Percentiles rank a stretch among this genome's conserved stretches.
These are phyloP conservation scores for Tanytarsus gracilentus DNA, from an alignment of 2,888 invertebrate species.

Conservation along the genomic window DNA sequence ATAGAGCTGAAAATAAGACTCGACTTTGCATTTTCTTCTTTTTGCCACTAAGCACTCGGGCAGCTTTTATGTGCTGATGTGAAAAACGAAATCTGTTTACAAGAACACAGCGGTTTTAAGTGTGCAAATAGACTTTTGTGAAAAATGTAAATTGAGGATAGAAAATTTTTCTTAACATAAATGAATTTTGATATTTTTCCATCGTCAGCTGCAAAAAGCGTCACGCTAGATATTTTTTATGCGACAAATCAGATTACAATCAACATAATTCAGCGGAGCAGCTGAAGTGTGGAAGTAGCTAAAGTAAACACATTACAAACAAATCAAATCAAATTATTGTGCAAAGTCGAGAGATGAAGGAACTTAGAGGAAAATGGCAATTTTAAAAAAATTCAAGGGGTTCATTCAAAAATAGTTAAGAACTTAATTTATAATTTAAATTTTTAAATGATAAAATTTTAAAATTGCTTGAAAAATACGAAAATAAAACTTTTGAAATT, in stretches of 20 bases:
- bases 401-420: too few relatives aligned
- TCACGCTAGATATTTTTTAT: not conserved
- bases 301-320: slow-evolving; percentile 17
- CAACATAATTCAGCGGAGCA: not conserved
- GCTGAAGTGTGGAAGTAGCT: not conserved
- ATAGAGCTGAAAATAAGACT: not conserved
- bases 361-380: not conserved
- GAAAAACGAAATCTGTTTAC: slow-evolving; percentile 6
- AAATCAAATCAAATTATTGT: slow-evolving; percentile 22
- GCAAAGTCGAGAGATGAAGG: not conserved
- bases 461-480: too few relatives aligned
- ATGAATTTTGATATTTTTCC: slow-evolving; percentile 6
- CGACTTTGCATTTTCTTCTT: not conserved
- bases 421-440: too few relatives aligned
- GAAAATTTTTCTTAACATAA: slow-evolving; percentile 6
- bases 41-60: not conserved
- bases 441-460: too few relatives aligned
- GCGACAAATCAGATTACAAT: slow-evolving; percentile 20
- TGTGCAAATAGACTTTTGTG: not conserved
- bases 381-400: not conserved
- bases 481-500: too few relatives aligned
- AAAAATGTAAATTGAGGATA: not conserved
- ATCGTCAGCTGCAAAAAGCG: not conserved
- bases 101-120: not conserved
- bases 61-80: not conserved